Conservation (phyloP, 2,113 vertebrate species). For the Lipotes vexillifer region DNA sequence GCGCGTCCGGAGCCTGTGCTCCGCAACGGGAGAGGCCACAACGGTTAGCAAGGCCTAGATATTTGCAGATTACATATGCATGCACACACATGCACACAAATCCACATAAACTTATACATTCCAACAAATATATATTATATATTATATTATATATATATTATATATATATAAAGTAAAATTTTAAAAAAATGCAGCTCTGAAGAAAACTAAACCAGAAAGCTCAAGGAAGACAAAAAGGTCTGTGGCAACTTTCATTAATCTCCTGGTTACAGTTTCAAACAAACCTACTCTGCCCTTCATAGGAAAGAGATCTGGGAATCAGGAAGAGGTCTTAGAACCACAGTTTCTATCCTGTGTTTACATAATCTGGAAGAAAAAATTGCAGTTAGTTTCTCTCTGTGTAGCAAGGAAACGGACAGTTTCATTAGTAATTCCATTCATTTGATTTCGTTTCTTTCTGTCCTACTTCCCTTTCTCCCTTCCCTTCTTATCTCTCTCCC, state of each 20-base stretch:
- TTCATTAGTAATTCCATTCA: background rate
- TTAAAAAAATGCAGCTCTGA: background rate
- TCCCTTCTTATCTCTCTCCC: background rate
- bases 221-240: background rate
- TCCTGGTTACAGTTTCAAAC: background rate
- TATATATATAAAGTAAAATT: background rate
- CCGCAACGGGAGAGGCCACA: no score
- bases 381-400: background rate
- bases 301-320: background rate
- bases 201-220: background rate
- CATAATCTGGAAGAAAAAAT: background rate
- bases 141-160: no score
- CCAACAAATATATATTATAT: no score
- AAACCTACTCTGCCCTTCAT: background rate
- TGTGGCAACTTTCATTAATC: background rate
- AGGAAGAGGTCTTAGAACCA: background rate
- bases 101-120: no score
- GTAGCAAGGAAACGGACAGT: background rate
- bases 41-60: no score
- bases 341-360: background rate
- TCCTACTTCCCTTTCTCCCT: background rate
- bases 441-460: background rate
- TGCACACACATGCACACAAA: no score
- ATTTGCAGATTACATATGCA: no score
- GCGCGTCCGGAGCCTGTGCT: no score